Conservation (phyloP, 1,140 invertebrate genomes). For the Hyles vespertilio region DNA sequence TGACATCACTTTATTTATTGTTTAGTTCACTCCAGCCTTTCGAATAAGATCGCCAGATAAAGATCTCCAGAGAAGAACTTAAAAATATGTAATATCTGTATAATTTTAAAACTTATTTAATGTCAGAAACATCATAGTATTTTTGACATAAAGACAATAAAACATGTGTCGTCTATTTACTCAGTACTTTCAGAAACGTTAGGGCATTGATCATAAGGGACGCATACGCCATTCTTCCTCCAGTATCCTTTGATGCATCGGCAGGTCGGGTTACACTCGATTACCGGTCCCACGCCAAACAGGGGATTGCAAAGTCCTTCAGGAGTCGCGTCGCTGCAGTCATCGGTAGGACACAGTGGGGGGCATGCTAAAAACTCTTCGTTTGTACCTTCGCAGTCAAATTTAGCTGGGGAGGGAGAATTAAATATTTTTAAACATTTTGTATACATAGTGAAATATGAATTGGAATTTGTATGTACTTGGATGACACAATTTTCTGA, state of each 20-base stretch:
- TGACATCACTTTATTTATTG: too few relatives aligned
- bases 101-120: too few relatives aligned
- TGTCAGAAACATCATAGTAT: too few relatives aligned
- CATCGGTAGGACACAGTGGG: constrained; percentile 35
- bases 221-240: constrained; percentile 34
- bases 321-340: constrained; percentile 33
- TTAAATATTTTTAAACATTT: background rate
- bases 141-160: too few relatives aligned
- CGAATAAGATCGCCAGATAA: too few relatives aligned
- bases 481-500: too few relatives aligned
- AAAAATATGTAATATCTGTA: too few relatives aligned
- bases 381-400: constrained; percentile 24
- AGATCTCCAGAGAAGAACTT: too few relatives aligned
- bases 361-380: constrained; percentile 39
- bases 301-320: constrained; percentile 23
- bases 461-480: too few relatives aligned
- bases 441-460: background rate
- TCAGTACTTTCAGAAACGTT: too few relatives aligned
- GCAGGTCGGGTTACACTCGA: constrained; percentile 34
- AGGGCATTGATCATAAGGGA: constrained; percentile 31
- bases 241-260: constrained; percentile 37
- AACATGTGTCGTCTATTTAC: too few relatives aligned
- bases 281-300: constrained; percentile 11
- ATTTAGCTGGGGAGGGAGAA: constrained; percentile 27
- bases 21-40: too few relatives aligned